Conservation (phyloP, 2,888 invertebrate genomes). For the Melinaea marsaeus region DNA sequence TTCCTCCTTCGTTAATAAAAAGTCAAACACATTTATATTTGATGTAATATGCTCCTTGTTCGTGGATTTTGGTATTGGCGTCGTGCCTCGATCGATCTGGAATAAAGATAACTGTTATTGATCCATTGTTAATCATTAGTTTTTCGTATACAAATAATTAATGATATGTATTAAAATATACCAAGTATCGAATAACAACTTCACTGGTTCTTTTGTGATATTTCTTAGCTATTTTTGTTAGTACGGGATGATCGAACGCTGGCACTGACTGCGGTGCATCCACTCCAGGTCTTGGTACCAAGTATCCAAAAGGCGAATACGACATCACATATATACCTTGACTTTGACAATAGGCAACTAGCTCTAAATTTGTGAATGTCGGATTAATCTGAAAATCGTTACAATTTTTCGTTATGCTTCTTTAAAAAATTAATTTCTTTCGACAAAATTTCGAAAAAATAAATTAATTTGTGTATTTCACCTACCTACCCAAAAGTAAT, state of each 20-base stretch:
- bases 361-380: constrained; percentile 4
- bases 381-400: constrained; percentile 15
- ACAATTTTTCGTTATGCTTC: not conserved
- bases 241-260: constrained; percentile 15
- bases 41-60: constrained; percentile 13
- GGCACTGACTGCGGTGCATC: not conserved
- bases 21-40: constrained; percentile 18
- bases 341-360: constrained; percentile 20
- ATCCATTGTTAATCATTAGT: not conserved
- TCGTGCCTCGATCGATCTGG: constrained; percentile 17
- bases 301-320: constrained; percentile 12
- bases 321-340: constrained; percentile 14
- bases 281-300: constrained; percentile 7
- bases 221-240: constrained; percentile 9
- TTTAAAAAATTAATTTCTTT: too few relatives aligned
- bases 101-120: not conserved
- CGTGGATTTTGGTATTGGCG: constrained; percentile 15
- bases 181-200: constrained; percentile 77
- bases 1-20: constrained; percentile 26
- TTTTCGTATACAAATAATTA: too few relatives aligned
- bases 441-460: too few relatives aligned
- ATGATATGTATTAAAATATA: constrained; percentile 45
- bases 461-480: too few relatives aligned
- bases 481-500: too few relatives aligned
- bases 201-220: constrained; percentile 11